A percentile compares a stretch with the other conserved stretches of the same genome.
Conservation (phyloP, 1,140 invertebrate species). For the Asobara japonica region DNA sequence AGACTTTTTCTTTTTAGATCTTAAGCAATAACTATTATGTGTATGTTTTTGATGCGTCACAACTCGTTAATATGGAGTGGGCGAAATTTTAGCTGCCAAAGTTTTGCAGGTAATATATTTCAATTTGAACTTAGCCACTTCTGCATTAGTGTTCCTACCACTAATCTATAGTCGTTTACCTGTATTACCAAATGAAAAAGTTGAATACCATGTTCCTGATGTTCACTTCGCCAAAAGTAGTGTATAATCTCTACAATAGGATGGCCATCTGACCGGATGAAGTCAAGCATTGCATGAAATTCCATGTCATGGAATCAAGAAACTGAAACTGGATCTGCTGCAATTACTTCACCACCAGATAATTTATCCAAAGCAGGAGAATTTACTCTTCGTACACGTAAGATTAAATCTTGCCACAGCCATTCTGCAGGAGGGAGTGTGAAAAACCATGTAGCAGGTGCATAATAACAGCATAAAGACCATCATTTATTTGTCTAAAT, state of each 20-base stretch:
- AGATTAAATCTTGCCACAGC: slow-evolving; percentile 49
- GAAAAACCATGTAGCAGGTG: slow-evolving; percentile 50
- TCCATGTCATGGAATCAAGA: slow-evolving; percentile 47
- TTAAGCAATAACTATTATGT: slow-evolving; percentile 20
- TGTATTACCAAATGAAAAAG: neutral
- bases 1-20: neutral
- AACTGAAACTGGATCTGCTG: slow-evolving; percentile 41
- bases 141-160: neutral
- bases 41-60: slow-evolving; percentile 19
- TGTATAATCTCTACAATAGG: slow-evolving; percentile 44
- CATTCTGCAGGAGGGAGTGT: slow-evolving; percentile 56
- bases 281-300: slow-evolving; percentile 48
- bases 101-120: slow-evolving; percentile 20
- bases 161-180: neutral
- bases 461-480: slow-evolving; percentile 41
- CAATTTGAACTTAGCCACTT: slow-evolving; percentile 14
- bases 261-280: slow-evolving; percentile 40
- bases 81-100: neutral
- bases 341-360: slow-evolving; percentile 35
- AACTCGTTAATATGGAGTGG: slow-evolving; percentile 4
- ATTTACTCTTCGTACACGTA: slow-evolving; percentile 46
- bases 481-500: slow-evolving; percentile 44
- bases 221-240: slow-evolving; percentile 18
- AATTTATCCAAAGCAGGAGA: slow-evolving; percentile 31
- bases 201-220: neutral